phyloP scores from a whole-genome alignment of 2,888 invertebrate species.

The Hypena proboscidalis region DNA sequence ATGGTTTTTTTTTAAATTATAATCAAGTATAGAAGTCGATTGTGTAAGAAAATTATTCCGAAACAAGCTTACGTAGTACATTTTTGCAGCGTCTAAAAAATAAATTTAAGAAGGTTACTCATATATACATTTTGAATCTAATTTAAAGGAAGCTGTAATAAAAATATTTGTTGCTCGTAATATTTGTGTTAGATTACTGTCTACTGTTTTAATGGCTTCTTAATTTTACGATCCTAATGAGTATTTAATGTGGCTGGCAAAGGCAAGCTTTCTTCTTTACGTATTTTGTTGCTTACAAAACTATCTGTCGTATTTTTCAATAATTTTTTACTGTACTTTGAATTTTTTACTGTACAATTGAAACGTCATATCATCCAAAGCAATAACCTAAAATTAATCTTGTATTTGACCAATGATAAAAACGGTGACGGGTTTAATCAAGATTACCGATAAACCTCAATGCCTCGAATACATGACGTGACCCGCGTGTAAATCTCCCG shows the following conservation, averaged over 20 bases:
- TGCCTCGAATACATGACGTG: constrained; percentile 26
- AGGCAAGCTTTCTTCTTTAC: constrained; percentile 13
- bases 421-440: constrained; percentile 32
- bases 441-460: constrained; percentile 33
- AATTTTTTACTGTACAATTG: too few species aligned
- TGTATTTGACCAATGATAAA: constrained; percentile 11
- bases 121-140: too few species aligned
- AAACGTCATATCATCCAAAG: too few species aligned
- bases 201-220: constrained; percentile 20
- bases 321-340: too few species aligned
- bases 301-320: too few species aligned
- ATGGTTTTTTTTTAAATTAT: too few species aligned
- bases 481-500: constrained; percentile 28
- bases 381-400: too few species aligned
- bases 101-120: too few species aligned
- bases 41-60: too few species aligned
- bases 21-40: too few species aligned
- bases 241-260: constrained; percentile 26
- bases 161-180: constrained; percentile 37
- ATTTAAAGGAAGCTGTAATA: constrained; percentile 35
- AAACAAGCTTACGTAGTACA: too few species aligned
- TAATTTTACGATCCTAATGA: constrained; percentile 28
- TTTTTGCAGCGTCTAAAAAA: too few species aligned
- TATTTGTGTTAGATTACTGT: constrained; percentile 11
- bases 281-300: neutral